Evolutionary conservation across 2,113 vertebrate genomes (phyloP).

Genomic region (Pelvicachromis taeniatus): DNA sequence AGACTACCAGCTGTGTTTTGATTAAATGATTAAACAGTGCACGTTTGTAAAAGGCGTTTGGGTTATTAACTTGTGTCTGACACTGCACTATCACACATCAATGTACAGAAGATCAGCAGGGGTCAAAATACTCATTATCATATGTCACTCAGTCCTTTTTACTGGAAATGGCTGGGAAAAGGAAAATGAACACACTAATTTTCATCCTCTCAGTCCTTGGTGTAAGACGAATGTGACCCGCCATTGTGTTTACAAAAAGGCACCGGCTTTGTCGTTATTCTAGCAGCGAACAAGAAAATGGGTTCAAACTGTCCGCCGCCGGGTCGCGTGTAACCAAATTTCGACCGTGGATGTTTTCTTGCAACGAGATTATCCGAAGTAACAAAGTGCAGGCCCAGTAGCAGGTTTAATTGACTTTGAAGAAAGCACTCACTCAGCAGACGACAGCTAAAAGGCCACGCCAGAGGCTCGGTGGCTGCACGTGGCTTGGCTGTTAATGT

Average conservation of each 20-base stretch:
- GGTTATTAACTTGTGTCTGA: slow-evolving; percentile 47
- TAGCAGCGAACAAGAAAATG: not conserved
- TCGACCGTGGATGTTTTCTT: not conserved
- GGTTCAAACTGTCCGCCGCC: not conserved
- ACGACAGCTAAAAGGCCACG: slow-evolving; percentile 22
- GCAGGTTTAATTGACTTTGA: slow-evolving; percentile 31
- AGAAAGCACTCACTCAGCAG: slow-evolving; percentile 10
- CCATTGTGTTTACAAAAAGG: not conserved
- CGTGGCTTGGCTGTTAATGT: not conserved
- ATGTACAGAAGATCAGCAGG: slow-evolving; percentile 36
- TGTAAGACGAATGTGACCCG: slow-evolving; percentile 15
- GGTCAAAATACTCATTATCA: slow-evolving; percentile 56
- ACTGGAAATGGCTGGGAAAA: slow-evolving; percentile 29
- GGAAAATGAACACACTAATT: slow-evolving; percentile 30
- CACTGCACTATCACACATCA: slow-evolving; percentile 34
- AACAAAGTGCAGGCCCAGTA: not conserved
- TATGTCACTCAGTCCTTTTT: slow-evolving; percentile 43
- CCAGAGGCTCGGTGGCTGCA: slow-evolving; percentile 1
- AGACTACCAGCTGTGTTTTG: slow-evolving; percentile 46
- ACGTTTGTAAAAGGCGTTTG: slow-evolving; percentile 43
- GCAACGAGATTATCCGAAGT: not conserved
- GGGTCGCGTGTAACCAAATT: not conserved
- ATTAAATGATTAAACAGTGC: slow-evolving; percentile 55
- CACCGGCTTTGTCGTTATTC: not conserved
- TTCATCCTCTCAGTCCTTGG: not conserved